Base-by-base conservation (phyloP, 2,888 invertebrate genomes). In the Camptogramma bilineatum region DNA sequence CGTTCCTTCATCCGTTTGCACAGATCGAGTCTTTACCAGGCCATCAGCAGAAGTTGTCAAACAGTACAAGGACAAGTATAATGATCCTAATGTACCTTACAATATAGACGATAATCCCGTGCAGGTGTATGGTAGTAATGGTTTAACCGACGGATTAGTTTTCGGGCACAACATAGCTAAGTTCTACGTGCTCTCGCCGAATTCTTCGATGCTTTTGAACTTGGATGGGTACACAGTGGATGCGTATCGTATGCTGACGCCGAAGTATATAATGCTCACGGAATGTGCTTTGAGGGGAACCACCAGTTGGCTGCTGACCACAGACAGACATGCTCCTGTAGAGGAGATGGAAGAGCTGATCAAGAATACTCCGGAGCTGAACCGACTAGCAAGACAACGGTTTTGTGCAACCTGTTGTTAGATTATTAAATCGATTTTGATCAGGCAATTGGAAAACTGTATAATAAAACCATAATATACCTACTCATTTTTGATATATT, bases 61-160 rank as follows among this genome's bases (percentile, higher is more conserved):
- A 13, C 52, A 51, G 28, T 69, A 66, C 54, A 69, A 64, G 19
- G 18, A 31, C 0, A 64, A 60, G 17, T 66, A 69, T 59, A 66
- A 64, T 28, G 51, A 62, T 4, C 52, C 64, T 0, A 19, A 34
- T 44, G 5, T 52, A n/a, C 69, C 64, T 3, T 69, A 62, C 52
- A 64, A 62, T 13, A 24, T 69, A 7, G 66, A 66, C 16, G 69
- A 66, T n/a, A 64, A 69, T n/a, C 66, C 69, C 0, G 46, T 69
- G 1, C 17, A 57, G 3, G 24, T 48, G 0, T 52, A 19, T 7
- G 57, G 62, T 5, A 18, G 3, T 0, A 47, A 28, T 1, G 19
- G 24, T 8, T 9, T 52, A 16, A 16, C 52, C 0, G n/a, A 60
- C 8, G 69, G 69, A 1, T 39, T 69, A 42, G 21, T 69, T 3